Base-by-base conservation (phyloP, 2,888 invertebrate species). In the Tortrix viridana region DNA sequence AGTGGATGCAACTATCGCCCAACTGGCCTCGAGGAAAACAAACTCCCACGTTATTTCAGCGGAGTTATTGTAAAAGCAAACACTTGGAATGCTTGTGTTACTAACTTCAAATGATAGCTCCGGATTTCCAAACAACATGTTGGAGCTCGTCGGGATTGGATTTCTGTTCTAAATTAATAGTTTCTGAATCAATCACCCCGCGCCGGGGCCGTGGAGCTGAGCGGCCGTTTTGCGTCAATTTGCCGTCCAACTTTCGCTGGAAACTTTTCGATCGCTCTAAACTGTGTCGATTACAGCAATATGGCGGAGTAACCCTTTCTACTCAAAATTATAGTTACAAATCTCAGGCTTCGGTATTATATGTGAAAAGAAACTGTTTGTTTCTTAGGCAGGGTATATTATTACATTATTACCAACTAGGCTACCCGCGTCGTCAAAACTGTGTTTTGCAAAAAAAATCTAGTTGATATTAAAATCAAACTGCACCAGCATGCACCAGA, bases 31-130 rank as follows among this genome's bases (percentile, higher is more conserved):
- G 19, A 5, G 14, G 19, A 50, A 50, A 50, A 50, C 50, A 19
- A 37, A 50, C 50, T 37, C 26, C 18, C 18, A 23, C 19, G 50
- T 50, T 50, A n/a, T 50, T 50, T 37, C 6, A 50, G 50, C 7
- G 37, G 50, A 37, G 20, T 50, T 37, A 50, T 50, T 50, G 50
- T 16, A 19, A 50, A 50, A 20, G 50, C 37, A 19, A 50, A 50
- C 50, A 50, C 19, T 50, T 37, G 37, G 37, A 41, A 16, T 49
- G 50, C 37, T 50, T 37, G 50, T n/a, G 50, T 37, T 37, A 1
- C 19, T 6, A 18, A 32, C 32, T 41, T 41, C n/a, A n/a, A n/a
- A 16, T n/a, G 50, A 20, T 37, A 37, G 32, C 12, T 32, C 32
- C n/a, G 18, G 2, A 14, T 16, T 6, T 23, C 16, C 18, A 43